Evolutionary conservation across 2,797 vertebrate genomes (phyloP).

Genomic region (Ctenopoma kingsleyae): DNA sequence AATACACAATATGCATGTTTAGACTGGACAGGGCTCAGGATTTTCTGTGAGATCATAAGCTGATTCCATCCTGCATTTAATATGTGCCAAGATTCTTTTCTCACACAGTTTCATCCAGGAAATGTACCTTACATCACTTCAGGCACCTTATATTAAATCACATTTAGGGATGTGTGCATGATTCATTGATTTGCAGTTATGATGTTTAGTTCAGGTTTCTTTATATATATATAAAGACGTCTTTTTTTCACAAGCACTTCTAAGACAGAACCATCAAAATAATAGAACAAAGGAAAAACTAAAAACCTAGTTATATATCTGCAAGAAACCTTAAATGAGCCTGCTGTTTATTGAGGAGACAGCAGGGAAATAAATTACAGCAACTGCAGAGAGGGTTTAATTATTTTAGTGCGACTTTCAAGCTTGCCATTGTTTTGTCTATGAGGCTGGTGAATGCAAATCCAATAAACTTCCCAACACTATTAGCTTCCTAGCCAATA

Average conservation of each 20-base stretch:
- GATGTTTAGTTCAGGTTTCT: conserved; percentile 4
- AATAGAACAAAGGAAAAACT: conserved; percentile 4
- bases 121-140: conserved; percentile 1
- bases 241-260: not conserved
- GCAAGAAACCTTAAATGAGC: not conserved
- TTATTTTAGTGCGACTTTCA: not conserved
- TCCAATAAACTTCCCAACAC: conserved; percentile 4
- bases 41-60: conserved; percentile 30
- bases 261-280: not conserved
- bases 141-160: not conserved
- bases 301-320: not conserved
- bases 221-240: not conserved
- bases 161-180: conserved; percentile 5
- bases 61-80: conserved; percentile 17
- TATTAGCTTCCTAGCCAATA: conserved; percentile 1
- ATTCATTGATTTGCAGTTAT: conserved; percentile 7
- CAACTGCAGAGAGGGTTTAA: not conserved
- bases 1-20: conserved; percentile 6
- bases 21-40: conserved; percentile 13
- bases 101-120: conserved; percentile 22
- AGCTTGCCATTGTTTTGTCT: not conserved
- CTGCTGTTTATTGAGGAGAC: not conserved
- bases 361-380: not conserved
- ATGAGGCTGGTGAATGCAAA: conserved; percentile 6
- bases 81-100: conserved; percentile 34